Conservation (phyloP, 2,888 invertebrate genomes). For the Eupithecia abbreviata region DNA sequence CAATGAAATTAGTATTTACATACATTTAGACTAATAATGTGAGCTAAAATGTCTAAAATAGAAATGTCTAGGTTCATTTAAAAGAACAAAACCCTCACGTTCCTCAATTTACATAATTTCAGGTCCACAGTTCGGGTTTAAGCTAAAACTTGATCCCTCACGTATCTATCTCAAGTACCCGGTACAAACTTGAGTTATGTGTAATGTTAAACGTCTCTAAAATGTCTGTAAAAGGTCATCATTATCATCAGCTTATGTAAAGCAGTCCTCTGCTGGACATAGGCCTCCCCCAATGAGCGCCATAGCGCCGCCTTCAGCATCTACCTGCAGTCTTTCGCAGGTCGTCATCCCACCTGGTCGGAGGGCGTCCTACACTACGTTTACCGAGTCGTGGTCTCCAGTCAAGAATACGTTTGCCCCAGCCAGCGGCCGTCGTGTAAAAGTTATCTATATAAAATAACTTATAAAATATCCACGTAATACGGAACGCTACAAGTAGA, state of each 20-base stretch:
- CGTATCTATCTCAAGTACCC: conserved; percentile 26
- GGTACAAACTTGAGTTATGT: conserved; percentile 19
- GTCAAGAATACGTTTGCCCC: no score
- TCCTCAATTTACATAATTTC: conserved; percentile 30
- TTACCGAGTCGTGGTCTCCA: no score
- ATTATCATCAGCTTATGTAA: no score
- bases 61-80: conserved; percentile 4
- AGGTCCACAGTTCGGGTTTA: conserved; percentile 22
- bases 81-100: conserved; percentile 19
- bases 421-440: neutral
- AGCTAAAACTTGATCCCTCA: conserved; percentile 29
- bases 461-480: neutral
- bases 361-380: no score
- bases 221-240: neutral
- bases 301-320: no score
- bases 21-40: neutral
- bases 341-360: no score
- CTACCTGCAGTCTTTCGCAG: no score
- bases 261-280: no score
- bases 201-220: neutral
- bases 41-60: neutral
- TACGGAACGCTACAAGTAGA: neutral
- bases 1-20: neutral
- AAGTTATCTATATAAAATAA: neutral
- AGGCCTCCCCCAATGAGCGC: no score